Evolutionary conservation across 2,113 vertebrate species (phyloP).

Genomic region (Oryzias melastigma): DNA sequence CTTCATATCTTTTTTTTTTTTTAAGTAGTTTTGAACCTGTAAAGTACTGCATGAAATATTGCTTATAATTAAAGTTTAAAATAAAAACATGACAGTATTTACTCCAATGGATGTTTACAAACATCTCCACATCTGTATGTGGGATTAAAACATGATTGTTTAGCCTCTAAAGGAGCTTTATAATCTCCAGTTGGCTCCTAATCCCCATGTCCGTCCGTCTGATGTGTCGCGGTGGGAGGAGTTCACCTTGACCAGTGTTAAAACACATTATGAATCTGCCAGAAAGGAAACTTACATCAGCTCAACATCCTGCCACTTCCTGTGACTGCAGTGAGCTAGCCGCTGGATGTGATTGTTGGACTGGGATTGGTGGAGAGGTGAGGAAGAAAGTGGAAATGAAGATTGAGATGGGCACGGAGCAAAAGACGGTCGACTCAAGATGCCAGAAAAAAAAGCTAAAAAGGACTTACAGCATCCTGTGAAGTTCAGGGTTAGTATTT

Average conservation of each 20-base stretch:
- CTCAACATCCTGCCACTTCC: conserved; percentile 69
- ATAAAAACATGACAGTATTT: too few species aligned
- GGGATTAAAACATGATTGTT: conserved; percentile 16
- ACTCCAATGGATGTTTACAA: conserved; percentile 1
- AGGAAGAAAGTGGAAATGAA: conserved; percentile 12
- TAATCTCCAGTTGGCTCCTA: conserved; percentile 44
- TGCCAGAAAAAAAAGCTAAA: neutral
- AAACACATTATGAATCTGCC: conserved; percentile 43
- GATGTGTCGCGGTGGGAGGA: conserved; percentile 17
- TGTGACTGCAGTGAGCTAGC: conserved; percentile 42
- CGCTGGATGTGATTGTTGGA: conserved; percentile 22
- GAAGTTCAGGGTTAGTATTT: too few species aligned
- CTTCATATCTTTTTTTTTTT: too few species aligned
- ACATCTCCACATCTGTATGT: conserved; percentile 27
- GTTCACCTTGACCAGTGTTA: conserved; percentile 57
- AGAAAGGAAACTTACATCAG: conserved; percentile 64
- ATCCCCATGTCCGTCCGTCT: conserved; percentile 38
- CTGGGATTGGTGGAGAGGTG: neutral
- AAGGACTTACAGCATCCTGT: conserved; percentile 1
- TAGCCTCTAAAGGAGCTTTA: conserved; percentile 3
- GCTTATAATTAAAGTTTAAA: too few species aligned
- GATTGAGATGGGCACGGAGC: conserved; percentile 11
- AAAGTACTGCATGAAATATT: too few species aligned
- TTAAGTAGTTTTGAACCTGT: too few species aligned
- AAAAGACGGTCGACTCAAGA: neutral